Conservation (phyloP, 1,140 invertebrate genomes). For the Dysdera silvatica region DNA sequence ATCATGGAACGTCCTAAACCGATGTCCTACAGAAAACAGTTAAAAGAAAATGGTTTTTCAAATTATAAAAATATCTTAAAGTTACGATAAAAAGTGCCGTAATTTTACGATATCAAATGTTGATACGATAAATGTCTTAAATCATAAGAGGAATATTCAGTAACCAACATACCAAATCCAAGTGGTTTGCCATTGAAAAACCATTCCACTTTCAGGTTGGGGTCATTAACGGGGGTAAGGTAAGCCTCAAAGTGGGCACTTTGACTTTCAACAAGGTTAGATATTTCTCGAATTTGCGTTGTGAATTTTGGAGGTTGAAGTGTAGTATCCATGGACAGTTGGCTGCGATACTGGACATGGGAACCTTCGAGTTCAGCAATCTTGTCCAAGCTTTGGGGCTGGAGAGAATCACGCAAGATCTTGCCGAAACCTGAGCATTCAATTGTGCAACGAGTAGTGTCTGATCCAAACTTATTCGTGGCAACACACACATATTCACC, state of each 20-base stretch:
- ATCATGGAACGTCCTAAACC: conserved; percentile 92
- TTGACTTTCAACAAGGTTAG: conserved; percentile 79
- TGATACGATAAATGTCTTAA: neutral
- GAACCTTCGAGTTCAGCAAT: conserved; percentile 74
- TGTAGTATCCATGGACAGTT: conserved; percentile 53
- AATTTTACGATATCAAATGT: neutral
- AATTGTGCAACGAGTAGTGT: conserved; percentile 61
- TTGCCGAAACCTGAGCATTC: conserved; percentile 52
- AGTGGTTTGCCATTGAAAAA: conserved; percentile 83
- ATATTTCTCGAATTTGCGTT: conserved; percentile 73
- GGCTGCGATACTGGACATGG: conserved; percentile 45
- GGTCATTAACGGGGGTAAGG: conserved; percentile 81
- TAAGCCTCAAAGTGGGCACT: conserved; percentile 88
- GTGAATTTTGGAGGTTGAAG: conserved; percentile 77
- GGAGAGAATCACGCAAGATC: conserved; percentile 85
- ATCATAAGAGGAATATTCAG: neutral
- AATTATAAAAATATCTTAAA: conserved; percentile 51
- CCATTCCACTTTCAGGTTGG: conserved; percentile 89
- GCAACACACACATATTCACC: conserved; percentile 84
- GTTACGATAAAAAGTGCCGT: neutral
- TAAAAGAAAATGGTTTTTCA: conserved; percentile 46
- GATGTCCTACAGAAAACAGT: conserved; percentile 67
- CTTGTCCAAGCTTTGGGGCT: conserved; percentile 83
- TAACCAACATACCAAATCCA: conserved; percentile 46
- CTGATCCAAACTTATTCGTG: conserved; percentile 74